Base-by-base conservation (phyloP, 1,140 invertebrate genomes). In the Bombus picipes region DNA sequence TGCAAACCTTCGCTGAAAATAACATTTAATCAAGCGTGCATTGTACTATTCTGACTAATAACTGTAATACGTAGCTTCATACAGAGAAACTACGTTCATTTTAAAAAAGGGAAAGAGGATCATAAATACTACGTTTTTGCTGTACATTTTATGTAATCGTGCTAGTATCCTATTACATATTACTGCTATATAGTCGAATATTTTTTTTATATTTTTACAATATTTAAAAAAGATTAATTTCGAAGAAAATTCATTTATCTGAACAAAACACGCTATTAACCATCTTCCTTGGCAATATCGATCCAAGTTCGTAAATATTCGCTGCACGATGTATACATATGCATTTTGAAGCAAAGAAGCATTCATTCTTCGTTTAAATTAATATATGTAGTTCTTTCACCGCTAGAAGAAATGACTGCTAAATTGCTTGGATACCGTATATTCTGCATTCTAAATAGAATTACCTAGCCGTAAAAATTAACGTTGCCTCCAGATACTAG, bases 381-480 rank as follows among this genome's bases (percentile, higher is more conserved):
- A 53, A 53, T 53, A 53, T 53, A 22, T 22, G 18, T 22, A 12
- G 28, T 62, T n/a, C 2, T 62, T 62, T n/a, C 28, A 62, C 25
- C 28, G 59, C 12, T 32, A 62, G 2, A 39, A 47, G 47, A 82
- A 76, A 32, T 80, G 34, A 53, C 18, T 59, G 41, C 25, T 73
- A 66, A 80, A 88, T 86, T 85, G 13, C 76, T 65, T n/a, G 28
- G 43, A 88, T 79, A 85, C 47, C 75, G 70, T 81, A 72, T 37
- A 65, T 62, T 77, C 39, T 84, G 71, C 74, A 83, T 83, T 71
- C 68, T 66, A 82, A 85, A 86, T 86, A 32, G 78, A 77, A 81
- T 76, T 73, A 77, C 37, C 62, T 76, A 43, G 41, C 76, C 86
- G 66, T 73, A 43, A 76, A 89, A 89, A 81, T 89, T 83, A 89